Evolutionary conservation across 2,888 invertebrate species (phyloP), one percentile per base, ranked within the genome.

Genomic region (Lacanobia oleracea): DNA sequence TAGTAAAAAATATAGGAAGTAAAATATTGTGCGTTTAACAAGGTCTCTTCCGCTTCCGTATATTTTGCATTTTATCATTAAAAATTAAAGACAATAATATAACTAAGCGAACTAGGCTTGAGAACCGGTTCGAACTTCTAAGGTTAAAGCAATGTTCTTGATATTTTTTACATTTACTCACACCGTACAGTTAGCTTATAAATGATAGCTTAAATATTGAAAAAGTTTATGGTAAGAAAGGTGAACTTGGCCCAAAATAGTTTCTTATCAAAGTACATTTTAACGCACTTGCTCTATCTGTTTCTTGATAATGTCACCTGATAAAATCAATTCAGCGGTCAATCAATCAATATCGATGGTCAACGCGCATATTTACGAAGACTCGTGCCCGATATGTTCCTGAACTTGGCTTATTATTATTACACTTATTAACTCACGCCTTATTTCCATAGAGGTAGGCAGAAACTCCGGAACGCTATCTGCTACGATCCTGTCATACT

Each of bases 1-100:
- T 43, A 43, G 43, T 14, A 14, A 57, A n/a, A 21, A 16, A 16
- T 33, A 40, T n/a, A 59, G 59, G 59, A 40, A 59, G 12, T 40
- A 1, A 40, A 59, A 59, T 21, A 40, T 21, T 40, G 8, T 45
- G 27, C 21, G 18, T 8, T 27, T 21, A 27, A 45, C 48, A 77
- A 77, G 71, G 62, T 59, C 45, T 21, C 57, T 77, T 77, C 77
- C 27, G n/a, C 57, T 71, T 75, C 71, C 78, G 71, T 40, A 51
- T 63, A 21, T 70, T 62, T 62, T 21, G 0, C 10, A 56, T 50
- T 61, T 23, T 56, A 18, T 27, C 0, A 67, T 72, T 43, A 72
- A 57, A 62, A 21, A 3, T 45, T 37, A 0, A 21, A 45, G 18
- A 43, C n/a, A 27, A 6, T n/a, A 50, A 56, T 50, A 33, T 21